A percentile compares a stretch with the other conserved stretches of the same genome.
Evolutionary conservation across 2,797 vertebrate genomes (phyloP).

Genomic region (Sebastes ruberrimus): DNA sequence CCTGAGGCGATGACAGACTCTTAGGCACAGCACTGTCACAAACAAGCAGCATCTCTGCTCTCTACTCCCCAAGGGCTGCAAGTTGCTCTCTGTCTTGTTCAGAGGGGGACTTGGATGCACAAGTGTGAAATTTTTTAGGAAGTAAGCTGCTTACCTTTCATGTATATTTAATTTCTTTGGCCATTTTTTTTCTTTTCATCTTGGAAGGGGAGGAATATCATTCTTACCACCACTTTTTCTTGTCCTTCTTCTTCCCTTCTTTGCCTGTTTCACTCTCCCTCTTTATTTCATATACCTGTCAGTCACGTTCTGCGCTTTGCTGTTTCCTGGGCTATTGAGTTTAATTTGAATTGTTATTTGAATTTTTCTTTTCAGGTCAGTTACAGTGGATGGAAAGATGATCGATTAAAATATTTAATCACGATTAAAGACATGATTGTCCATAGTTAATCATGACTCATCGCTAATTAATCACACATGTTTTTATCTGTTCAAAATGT

Average conservation of each 20-base stretch:
- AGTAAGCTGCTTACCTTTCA: conserved; percentile 53
- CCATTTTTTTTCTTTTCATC: background rate
- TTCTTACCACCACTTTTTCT: background rate
- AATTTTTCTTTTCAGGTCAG: conserved; percentile 12
- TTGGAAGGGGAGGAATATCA: background rate
- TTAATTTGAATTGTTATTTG: conserved; percentile 13
- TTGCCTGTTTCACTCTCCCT: background rate
- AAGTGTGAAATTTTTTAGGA: conserved; percentile 50
- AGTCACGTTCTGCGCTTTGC: background rate
- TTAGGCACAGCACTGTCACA: conserved; percentile 52
- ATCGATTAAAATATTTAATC: background rate
- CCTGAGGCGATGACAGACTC: conserved; percentile 57
- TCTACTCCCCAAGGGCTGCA: conserved; percentile 5
- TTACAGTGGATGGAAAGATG: background rate
- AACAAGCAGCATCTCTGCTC: conserved; percentile 52
- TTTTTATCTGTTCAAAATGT: too few species aligned
- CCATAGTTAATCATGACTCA: too few species aligned
- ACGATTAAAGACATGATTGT: too few species aligned
- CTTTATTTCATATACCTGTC: background rate
- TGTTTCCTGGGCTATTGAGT: background rate
- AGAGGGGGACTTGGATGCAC: conserved; percentile 19
- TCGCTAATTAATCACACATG: too few species aligned
- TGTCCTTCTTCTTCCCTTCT: background rate
- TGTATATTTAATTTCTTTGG: conserved; percentile 48
- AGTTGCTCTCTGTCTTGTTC: conserved; percentile 32